Conservation (phyloP, 1,140 invertebrate species). For the Drosophila albomicans region DNA sequence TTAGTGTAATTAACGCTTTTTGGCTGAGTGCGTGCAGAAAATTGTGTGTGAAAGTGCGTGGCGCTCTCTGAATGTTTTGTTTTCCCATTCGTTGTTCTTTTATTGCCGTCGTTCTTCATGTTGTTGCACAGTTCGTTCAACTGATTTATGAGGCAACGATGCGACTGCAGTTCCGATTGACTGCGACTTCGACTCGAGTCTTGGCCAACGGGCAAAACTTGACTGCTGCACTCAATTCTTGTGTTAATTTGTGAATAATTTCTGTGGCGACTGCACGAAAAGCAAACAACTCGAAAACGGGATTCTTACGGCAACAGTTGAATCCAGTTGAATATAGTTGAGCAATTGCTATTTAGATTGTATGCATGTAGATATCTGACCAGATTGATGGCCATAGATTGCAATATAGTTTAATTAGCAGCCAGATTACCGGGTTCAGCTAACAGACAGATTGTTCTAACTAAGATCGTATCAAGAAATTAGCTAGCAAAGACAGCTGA, state of each 20-base stretch:
- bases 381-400: conserved; percentile 40
- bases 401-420: conserved; percentile 32
- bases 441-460: conserved; percentile 3
- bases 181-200: conserved; percentile 7
- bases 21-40: conserved; percentile 82
- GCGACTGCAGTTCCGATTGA: conserved; percentile 63
- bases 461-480: conserved; percentile 21
- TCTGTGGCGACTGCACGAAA: conserved; percentile 54
- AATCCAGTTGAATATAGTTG: conserved; percentile 12
- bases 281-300: conserved; percentile 58
- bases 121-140: conserved; percentile 62
- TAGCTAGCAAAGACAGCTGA: conserved; percentile 14
- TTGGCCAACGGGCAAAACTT: conserved; percentile 8
- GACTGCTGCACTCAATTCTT: conserved; percentile 4
- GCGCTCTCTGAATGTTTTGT: conserved; percentile 70
- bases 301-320: background rate
- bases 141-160: conserved; percentile 69
- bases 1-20: conserved; percentile 83
- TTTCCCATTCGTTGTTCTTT: conserved; percentile 52
- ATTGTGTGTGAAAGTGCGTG: conserved; percentile 83
- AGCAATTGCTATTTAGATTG: conserved; percentile 17
- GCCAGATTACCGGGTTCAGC: conserved; percentile 7
- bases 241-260: conserved; percentile 81
- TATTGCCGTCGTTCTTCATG: conserved; percentile 49
- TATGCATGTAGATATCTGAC: conserved; percentile 12